Base-by-base conservation (phyloP, 2,797 vertebrate species). In the Danionella dracula region DNA sequence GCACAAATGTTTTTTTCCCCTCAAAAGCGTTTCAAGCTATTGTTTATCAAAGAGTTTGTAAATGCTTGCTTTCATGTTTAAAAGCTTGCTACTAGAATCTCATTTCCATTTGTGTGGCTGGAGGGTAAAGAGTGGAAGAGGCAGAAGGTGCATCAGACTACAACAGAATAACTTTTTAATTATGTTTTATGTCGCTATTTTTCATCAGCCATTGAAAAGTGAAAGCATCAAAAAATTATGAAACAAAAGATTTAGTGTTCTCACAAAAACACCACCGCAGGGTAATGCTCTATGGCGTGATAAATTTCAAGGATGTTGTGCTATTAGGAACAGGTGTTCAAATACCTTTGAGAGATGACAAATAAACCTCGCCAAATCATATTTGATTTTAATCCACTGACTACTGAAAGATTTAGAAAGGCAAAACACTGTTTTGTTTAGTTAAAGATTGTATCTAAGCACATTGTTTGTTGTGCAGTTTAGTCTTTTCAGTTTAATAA, bases 131-230 rank as follows among this genome's bases (percentile, higher is more conserved):
- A 53, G 42, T 35, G 23, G 41, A 40, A 13, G 7, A 53, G n/a
- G 55, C 20, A 21, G 53, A 32, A 66, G 42, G 38, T 42, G 38
- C 37, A 59, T 50, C 5, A 12, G 46, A n/a, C 45, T 51, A 41
- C 64, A 71, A 66, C 27, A 66, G 59, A 45, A 35, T 53, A 72
- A 73, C 72, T 77, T 75, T 75, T 77, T 77, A 72, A 77, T 75
- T 75, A 75, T 77, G 54, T 75, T 75, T 70, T 72, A 77, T 75
- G 70, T 62, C 67, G 66, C 70, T 67, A 67, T 75, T 63, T 63
- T 56, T 72, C 63, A 72, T 75, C 57, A 49, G 66, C 46, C 75
- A 69, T 72, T 59, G 75, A 72, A 61, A 66, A 56, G 41, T 20
- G 34, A 65, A 42, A 45, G 48, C 42, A 63, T 66, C 40, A 45